Base-by-base conservation (phyloP, 2,113 vertebrate genomes). In the Vireo altiloquus region DNA sequence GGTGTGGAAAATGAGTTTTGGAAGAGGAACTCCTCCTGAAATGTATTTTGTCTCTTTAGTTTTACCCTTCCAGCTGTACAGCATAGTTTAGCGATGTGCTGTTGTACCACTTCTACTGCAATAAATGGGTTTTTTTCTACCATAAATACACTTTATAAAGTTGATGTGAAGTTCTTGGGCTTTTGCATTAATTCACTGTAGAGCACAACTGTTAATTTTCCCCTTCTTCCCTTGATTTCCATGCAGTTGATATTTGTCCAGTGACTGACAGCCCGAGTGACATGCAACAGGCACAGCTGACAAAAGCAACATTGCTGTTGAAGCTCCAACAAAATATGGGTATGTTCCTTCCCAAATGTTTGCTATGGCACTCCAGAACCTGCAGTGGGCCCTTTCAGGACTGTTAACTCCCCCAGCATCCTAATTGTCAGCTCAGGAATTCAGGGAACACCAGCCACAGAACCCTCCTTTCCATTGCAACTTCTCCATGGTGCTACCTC, bases 311-410 rank as follows among this genome's bases (percentile, higher is more conserved):
- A 0, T 3, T 98, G 59, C 46, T 97, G 42, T 35, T 95, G 93
- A 98, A 98, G 92, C 92, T 98, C 70, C 98, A 96, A 46, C 98
- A 98, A 93, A 98, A 98, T 59, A 97, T 98, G 93, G 98, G 98
- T 98, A 97, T 28, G 96, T 95, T 90, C 37, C 23, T 75, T 92
- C 30, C n/a, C 31, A 79, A 33, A 24, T 27, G 47, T 83, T 78
- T 85, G n/a, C 75, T 90, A 2, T 78, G 80, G 83, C 35, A 49
- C 35, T 59, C n/a, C 57, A 59, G 56, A 54, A 52, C 15, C 47
- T 69, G 10, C 50, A 50, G 18, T n/a, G 46, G 8, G 15, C 28
- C 22, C 33, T 69, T 85, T 70, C 46, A 35, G 40, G 66, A 27
- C 28, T 50, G 13, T 54, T 68, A 70, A 22, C 12, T 90, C 68